Percentiles rank a stretch among this genome's conserved stretches.
Evolutionary conservation across 2,113 vertebrate genomes (phyloP).

Genomic region (Grammomys surdaster): DNA sequence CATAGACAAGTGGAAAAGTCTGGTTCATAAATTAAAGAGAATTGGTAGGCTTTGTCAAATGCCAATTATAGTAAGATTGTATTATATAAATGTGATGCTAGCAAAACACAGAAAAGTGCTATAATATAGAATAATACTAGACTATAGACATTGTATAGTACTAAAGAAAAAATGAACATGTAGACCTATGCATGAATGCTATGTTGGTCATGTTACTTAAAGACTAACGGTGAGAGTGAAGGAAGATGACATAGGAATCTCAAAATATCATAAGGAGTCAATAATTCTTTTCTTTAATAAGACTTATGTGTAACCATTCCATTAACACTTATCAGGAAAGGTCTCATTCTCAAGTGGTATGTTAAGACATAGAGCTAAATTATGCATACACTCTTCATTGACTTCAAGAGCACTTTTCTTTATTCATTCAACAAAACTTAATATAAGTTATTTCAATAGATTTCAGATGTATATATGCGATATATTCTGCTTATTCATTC

Average conservation of each 20-base stretch:
- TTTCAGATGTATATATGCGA: conserved; percentile 5
- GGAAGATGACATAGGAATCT: too few relatives aligned
- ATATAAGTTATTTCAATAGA: background rate
- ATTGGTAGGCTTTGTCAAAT: too few relatives aligned
- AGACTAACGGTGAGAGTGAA: background rate
- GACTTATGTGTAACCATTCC: background rate
- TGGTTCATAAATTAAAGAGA: background rate
- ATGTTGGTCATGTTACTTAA: background rate
- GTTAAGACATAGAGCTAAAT: conserved; percentile 38
- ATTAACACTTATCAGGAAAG: conserved; percentile 36
- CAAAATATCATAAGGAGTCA: background rate
- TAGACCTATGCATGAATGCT: background rate
- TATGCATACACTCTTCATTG: background rate
- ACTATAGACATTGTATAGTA: background rate
- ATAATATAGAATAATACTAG: background rate
- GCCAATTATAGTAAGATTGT: background rate
- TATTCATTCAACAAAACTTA: background rate
- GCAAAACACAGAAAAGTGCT: background rate
- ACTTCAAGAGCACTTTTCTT: background rate
- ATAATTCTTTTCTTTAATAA: conserved; percentile 9
- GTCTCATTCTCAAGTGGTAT: conserved; percentile 35
- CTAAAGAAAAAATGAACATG: background rate
- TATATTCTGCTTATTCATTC: background rate
- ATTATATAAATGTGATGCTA: background rate
- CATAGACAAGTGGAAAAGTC: background rate